Evolutionary conservation across 2,797 vertebrate species (phyloP), one percentile per base, ranked within the genome.

Genomic region (Spinibarbus caldwelli): DNA sequence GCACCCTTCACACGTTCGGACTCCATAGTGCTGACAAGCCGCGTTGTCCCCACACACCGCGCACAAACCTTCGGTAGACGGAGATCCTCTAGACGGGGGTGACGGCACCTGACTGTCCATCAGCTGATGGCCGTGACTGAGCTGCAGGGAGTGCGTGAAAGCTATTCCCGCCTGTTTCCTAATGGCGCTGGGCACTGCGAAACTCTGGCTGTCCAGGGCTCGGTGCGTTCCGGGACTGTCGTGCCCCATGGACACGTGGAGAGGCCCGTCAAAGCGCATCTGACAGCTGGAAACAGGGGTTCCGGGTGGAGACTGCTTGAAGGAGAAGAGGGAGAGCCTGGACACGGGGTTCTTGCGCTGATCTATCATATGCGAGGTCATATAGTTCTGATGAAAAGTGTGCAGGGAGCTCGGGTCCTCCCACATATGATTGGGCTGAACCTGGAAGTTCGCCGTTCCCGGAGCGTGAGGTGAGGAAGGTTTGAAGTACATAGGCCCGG

Each of bases 1-100:
- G 95, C 98, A 99, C 78, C 98, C 98, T 93, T 99, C 98, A 93
- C 98, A 99, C 83, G 98, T 99, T 88, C 98, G 96, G 43, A 99
- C 98, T 72, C 98, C 98, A 86, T 99, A 99, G 91, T 99, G 98
- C 92, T 99, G 98, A 91, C 98, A 99, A 78, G 98, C 97, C 9
- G 98, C 98, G 91, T 99, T 99, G 96, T 99, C 98, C 59, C 98
- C 98, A 78, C 98, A 99, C 31, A 99, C 98, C 0, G 98, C 98
- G 78, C 98, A 99, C 84, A 98, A 96, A 90, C 98, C 98, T 93
- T 99, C 98, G 91, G 97, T 98, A 92, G 97, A 98, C 70, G 97
- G 98, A 6, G 98, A 99, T 64, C 98, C 98, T 88, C 98, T 95
- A 21, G 97, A 98, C 29, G 97, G 98, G 6, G 98, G 98, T 77